Percentiles rank a stretch among this genome's conserved stretches.
These are phyloP conservation scores for Diplodus sargus DNA, from an alignment of 2,797 vertebrate genomes.

Conservation along the genomic window DNA sequence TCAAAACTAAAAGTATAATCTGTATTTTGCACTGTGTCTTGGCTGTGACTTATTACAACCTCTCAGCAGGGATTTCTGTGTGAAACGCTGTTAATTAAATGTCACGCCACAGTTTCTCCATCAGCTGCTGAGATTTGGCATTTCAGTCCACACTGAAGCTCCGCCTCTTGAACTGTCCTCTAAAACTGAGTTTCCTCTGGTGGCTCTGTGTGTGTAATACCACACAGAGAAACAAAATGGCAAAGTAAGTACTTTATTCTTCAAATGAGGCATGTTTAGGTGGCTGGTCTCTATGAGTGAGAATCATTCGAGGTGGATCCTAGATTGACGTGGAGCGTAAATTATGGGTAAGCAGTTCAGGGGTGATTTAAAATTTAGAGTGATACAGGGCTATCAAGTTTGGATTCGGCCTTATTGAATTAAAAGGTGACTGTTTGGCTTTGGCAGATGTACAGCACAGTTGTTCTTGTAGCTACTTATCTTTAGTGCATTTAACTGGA, in stretches of 20 bases:
- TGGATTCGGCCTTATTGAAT: too few species aligned
- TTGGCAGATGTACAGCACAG: too few species aligned
- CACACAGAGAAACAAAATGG: neutral
- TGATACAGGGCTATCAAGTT: too few species aligned
- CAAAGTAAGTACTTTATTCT: neutral
- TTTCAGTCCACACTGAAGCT: conserved; percentile 37
- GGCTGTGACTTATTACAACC: conserved; percentile 20
- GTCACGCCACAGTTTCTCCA: conserved; percentile 45
- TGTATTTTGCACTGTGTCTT: neutral
- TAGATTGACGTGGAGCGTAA: too few species aligned
- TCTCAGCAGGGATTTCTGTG: conserved; percentile 43
- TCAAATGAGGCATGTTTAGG: too few species aligned
- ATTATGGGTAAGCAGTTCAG: too few species aligned
- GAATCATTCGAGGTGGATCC: too few species aligned
- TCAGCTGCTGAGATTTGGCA: conserved; percentile 58
- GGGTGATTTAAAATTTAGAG: too few species aligned
- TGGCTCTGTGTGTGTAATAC: conserved; percentile 1
- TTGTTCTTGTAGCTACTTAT: too few species aligned
- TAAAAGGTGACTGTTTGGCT: too few species aligned
- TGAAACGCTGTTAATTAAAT: conserved; percentile 55
- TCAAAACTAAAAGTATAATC: neutral
- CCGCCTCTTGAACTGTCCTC: neutral
- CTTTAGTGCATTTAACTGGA: too few species aligned
- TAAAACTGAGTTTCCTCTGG: neutral
- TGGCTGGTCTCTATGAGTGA: too few species aligned